phyloP scores from a whole-genome alignment of 2,113 vertebrate genomes.

The Perccottus glenii region DNA sequence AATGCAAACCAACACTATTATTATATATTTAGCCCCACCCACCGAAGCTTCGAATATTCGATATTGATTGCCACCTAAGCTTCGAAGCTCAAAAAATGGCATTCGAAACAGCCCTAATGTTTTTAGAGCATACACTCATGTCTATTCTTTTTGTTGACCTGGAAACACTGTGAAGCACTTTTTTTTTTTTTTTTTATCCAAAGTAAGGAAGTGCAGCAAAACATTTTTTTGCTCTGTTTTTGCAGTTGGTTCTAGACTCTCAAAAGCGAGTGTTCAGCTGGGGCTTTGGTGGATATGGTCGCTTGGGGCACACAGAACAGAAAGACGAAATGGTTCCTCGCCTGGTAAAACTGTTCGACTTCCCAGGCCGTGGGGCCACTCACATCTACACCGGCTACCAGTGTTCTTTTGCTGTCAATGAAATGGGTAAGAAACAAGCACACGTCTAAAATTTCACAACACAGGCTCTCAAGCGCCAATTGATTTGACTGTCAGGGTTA shows the following conservation, averaged over 20 bases:
- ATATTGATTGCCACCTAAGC: too few species aligned
- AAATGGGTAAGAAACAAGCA: constrained; percentile 82
- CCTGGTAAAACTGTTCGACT: constrained; percentile 94
- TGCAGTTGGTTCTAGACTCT: constrained; percentile 90
- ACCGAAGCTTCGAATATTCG: too few species aligned
- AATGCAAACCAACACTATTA: too few species aligned
- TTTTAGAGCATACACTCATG: too few species aligned
- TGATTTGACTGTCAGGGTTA: not conserved
- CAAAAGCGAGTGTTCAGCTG: constrained; percentile 96
- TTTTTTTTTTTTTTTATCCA: too few species aligned
- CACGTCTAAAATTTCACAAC: not conserved
- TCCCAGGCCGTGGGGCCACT: constrained; percentile 88
- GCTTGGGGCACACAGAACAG: constrained; percentile 92
- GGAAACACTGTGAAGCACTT: too few species aligned
- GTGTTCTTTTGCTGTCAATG: constrained; percentile 92
- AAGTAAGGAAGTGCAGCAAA: too few species aligned
- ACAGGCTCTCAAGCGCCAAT: not conserved
- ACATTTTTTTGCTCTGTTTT: not conserved
- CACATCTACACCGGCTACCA: constrained; percentile 92
- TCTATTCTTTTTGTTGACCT: too few species aligned
- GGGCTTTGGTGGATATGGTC: constrained; percentile 94
- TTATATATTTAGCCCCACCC: too few species aligned
- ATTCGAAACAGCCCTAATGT: too few species aligned
- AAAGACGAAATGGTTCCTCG: constrained; percentile 97
- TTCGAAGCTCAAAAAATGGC: too few species aligned